These are phyloP conservation scores for Sussaba pulchella DNA, from an alignment of 2,888 invertebrate species.

Conservation along the genomic window DNA sequence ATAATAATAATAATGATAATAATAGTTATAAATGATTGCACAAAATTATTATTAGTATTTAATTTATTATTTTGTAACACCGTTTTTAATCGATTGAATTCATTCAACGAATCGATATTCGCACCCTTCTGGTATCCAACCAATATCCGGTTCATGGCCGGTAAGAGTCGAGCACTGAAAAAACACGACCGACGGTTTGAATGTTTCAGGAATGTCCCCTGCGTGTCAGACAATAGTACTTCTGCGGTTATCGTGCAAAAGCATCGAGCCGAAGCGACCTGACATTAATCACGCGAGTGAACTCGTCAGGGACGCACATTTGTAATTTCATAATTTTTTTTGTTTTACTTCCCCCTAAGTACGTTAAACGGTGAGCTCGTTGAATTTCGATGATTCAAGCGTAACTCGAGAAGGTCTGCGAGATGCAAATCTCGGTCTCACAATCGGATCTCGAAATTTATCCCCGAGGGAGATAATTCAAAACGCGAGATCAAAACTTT, in stretches of 20 bases:
- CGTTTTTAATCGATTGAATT: too few relatives aligned
- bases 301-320: neutral
- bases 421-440: neutral
- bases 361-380: slow-evolving; percentile 1
- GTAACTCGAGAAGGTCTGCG: slow-evolving; percentile 23
- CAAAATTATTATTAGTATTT: too few relatives aligned
- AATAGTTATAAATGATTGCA: too few relatives aligned
- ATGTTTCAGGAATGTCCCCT: neutral
- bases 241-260: neutral
- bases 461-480: slow-evolving; percentile 8
- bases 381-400: slow-evolving; percentile 22
- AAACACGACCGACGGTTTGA: neutral
- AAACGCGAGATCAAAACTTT: slow-evolving; percentile 36
- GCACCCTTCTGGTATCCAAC: too few relatives aligned
- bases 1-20: too few relatives aligned
- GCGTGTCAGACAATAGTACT: neutral
- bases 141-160: too few relatives aligned
- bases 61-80: too few relatives aligned
- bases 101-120: too few relatives aligned
- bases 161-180: too few relatives aligned
- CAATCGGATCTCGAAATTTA: neutral
- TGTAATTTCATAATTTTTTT: slow-evolving; percentile 12
- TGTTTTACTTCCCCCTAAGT: neutral
- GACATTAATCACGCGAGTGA: neutral
- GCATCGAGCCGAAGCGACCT: neutral